A percentile compares a stretch with the other conserved stretches of the same genome.
Evolutionary conservation across 1,140 invertebrate species (phyloP).

Genomic region (Anadara kagoshimensis): DNA sequence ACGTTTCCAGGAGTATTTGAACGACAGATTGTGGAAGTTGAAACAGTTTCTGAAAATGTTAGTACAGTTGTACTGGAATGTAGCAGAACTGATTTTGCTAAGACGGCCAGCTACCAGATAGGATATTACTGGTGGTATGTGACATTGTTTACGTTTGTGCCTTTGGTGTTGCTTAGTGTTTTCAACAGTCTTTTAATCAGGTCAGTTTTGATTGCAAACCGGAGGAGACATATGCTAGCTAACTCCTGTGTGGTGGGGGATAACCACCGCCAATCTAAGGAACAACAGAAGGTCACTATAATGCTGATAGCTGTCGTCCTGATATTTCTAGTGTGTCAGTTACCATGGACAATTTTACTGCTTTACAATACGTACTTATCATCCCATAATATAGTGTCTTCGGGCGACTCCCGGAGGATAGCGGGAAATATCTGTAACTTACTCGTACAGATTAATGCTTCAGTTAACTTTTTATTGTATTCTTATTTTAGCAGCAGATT

Average conservation of each 20-base stretch:
- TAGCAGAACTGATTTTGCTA: constrained; percentile 55
- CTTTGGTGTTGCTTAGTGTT: constrained; percentile 80
- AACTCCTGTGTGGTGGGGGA: constrained; percentile 58
- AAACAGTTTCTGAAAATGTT: not conserved
- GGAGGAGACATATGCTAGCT: constrained; percentile 76
- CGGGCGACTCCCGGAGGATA: constrained; percentile 71
- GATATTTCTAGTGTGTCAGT: constrained; percentile 83
- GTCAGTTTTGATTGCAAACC: constrained; percentile 79
- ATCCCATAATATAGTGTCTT: constrained; percentile 35
- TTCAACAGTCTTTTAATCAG: constrained; percentile 84
- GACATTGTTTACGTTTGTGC: constrained; percentile 81
- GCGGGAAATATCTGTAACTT: constrained; percentile 85
- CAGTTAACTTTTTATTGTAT: constrained; percentile 85
- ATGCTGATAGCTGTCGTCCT: constrained; percentile 85
- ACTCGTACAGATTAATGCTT: constrained; percentile 82
- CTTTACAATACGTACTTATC: constrained; percentile 51
- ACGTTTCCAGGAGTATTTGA: constrained; percentile 63
- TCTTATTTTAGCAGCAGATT: constrained; percentile 86
- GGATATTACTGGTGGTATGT: constrained; percentile 83
- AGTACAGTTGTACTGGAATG: constrained; percentile 30
- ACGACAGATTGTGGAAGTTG: constrained; percentile 30
- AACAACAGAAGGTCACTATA: constrained; percentile 79
- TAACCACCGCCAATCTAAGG: constrained; percentile 46
- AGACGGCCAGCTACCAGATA: constrained; percentile 77
- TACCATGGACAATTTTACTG: constrained; percentile 78